Evolutionary conservation across 1,140 invertebrate genomes (phyloP), one percentile per base, ranked within the genome.

Genomic region (Thalassaphorura encarpata): DNA sequence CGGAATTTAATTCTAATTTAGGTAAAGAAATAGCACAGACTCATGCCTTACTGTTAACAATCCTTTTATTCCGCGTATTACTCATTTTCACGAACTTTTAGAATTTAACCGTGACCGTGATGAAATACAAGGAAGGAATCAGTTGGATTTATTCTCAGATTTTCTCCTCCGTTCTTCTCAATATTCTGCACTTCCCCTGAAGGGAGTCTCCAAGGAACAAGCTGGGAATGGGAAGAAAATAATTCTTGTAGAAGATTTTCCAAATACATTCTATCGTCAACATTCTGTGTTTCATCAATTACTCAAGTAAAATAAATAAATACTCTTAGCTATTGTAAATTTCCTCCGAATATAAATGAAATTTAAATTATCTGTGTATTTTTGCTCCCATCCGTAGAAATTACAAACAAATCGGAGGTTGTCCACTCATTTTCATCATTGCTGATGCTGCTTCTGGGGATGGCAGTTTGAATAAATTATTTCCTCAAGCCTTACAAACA

Each of bases 241-340:
- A 0, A 48, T 58, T 27, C 3, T 64, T 1, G 51, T 64, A 1
- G 62, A 64, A 33, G 62, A 64, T 47, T 41, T 64, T 46, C 62
- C 62, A 11, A 61, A 56, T 23, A 40, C 31, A 3, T 59, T 61
- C 43, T 64, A 58, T 26, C 51, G 28, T 21, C 54, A 64, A 23
- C 13, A 31, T 8, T 23, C 19, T 0, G 1, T 19, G 3, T 56
- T 64, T 50, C 62, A 64, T 40, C 39, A 56, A 42, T 21, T 61
- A 15, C 18, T 64, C 2, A 56, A 41, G 62, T 58, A 36, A 33
- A 2, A 19, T n/a, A 15, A 23, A 2, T 15, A 2, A 16, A 11
- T 24, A 2, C 19, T 16, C n/a, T n/a, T n/a, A 49, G 21, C 23
- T 33, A 18, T 43, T 31, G 19, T 47, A 5, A 28, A 54, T 3